phyloP scores from a whole-genome alignment of 2,797 vertebrate species.

The Typhlichthys subterraneus region DNA sequence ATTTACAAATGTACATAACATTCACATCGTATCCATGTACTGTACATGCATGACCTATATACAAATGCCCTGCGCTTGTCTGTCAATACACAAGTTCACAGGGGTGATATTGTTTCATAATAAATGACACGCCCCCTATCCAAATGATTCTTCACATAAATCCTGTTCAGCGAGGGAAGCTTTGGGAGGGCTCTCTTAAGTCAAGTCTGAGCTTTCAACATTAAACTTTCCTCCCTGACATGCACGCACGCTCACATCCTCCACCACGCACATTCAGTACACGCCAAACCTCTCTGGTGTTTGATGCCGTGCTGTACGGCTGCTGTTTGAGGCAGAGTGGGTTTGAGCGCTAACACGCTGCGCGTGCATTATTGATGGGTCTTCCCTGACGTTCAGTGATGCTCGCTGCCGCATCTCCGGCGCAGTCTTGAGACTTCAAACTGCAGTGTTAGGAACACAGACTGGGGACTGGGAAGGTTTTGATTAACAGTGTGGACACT shows the following conservation, averaged over 20 bases:
- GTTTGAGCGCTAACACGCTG: slow-evolving; percentile 69
- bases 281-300: slow-evolving; percentile 32
- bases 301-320: slow-evolving; percentile 56
- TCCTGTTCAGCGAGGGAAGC: slow-evolving; percentile 23
- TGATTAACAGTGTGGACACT: neutral
- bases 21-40: slow-evolving; percentile 37
- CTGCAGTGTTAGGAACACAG: too few species aligned
- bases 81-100: neutral
- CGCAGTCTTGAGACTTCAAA: slow-evolving; percentile 7
- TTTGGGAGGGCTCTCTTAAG: slow-evolving; percentile 42
- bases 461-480: neutral
- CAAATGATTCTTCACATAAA: slow-evolving; percentile 25
- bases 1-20: slow-evolving; percentile 41
- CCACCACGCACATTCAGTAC: slow-evolving; percentile 7
- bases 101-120: slow-evolving; percentile 24
- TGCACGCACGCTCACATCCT: slow-evolving; percentile 23
- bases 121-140: neutral
- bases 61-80: too few species aligned
- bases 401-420: slow-evolving; percentile 52
- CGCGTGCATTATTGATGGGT: slow-evolving; percentile 73
- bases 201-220: slow-evolving; percentile 44
- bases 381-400: slow-evolving; percentile 55
- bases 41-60: slow-evolving; percentile 20
- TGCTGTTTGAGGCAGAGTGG: slow-evolving; percentile 57
- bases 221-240: slow-evolving; percentile 4